A percentile compares a stretch with the other conserved stretches of the same genome.
phyloP scores from a whole-genome alignment of 2,888 invertebrate genomes.

The Nemotelus pantherinus region DNA sequence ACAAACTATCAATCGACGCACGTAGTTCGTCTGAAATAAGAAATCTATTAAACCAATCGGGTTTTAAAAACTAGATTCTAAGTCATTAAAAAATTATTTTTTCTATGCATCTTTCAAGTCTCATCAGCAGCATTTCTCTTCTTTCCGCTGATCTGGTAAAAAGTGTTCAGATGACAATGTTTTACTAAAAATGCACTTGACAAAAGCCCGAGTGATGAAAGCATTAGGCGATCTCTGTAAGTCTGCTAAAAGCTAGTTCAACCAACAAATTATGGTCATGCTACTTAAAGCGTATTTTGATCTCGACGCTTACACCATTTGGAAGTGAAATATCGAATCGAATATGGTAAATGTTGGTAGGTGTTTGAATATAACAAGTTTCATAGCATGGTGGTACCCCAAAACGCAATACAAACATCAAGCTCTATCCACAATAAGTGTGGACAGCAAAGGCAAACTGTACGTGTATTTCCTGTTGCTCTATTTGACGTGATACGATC shows the following conservation, averaged over 20 bases:
- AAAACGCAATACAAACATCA: background rate
- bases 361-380: constrained; percentile 42
- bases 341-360: constrained; percentile 43
- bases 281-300: constrained; percentile 32
- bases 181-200: too few relatives aligned
- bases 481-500: background rate
- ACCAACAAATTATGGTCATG: constrained; percentile 15
- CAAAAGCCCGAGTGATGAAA: background rate
- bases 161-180: too few relatives aligned
- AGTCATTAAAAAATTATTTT: too few relatives aligned
- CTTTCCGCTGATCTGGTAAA: too few relatives aligned
- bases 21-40: background rate
- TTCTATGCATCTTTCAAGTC: too few relatives aligned
- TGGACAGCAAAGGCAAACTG: background rate
- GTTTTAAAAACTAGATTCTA: too few relatives aligned
- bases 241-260: background rate
- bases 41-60: too few relatives aligned
- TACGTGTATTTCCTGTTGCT: background rate
- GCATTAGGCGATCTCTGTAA: constrained; percentile 1
- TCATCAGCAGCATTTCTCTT: background rate
- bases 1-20: background rate
- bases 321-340: constrained; percentile 38
- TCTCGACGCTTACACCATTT: constrained; percentile 32
- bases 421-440: background rate
- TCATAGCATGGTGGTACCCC: constrained; percentile 31